Evolutionary conservation across 2,888 invertebrate species (phyloP).

Genomic region (Epicampocera succincta): DNA sequence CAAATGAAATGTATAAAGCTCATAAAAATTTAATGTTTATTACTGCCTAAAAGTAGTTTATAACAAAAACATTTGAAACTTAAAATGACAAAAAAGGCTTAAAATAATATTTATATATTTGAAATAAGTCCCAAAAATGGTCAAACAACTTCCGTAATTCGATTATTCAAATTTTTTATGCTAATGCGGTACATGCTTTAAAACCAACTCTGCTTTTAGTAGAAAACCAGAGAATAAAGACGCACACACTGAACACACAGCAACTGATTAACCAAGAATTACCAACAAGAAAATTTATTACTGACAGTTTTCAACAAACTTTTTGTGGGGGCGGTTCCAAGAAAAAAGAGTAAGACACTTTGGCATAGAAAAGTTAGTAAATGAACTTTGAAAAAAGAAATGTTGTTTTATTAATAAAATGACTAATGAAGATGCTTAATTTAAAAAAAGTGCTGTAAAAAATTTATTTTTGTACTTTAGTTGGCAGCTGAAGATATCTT

Average conservation of each 20-base stretch:
- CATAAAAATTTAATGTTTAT: too few relatives aligned
- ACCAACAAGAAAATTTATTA: conserved; percentile 53
- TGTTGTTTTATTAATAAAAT: conserved; percentile 23
- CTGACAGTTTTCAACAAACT: conserved; percentile 67
- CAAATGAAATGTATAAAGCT: too few relatives aligned
- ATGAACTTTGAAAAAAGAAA: conserved; percentile 14
- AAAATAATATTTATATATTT: neutral
- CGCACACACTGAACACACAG: conserved; percentile 49
- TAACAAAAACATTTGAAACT: too few relatives aligned
- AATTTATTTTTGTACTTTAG: neutral
- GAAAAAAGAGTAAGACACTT: conserved; percentile 21
- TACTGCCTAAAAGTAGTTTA: too few relatives aligned
- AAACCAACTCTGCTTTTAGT: conserved; percentile 40
- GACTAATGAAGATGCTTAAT: neutral
- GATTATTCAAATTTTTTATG: neutral
- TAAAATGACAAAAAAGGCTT: neutral
- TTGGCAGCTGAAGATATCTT: conserved; percentile 18
- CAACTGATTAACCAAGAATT: conserved; percentile 29
- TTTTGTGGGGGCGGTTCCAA: conserved; percentile 72
- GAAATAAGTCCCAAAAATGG: conserved; percentile 18
- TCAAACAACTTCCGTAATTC: conserved; percentile 47
- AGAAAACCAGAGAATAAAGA: neutral
- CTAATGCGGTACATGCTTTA: neutral
- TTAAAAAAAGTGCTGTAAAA: neutral
- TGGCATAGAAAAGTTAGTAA: neutral